Evolutionary conservation across 2,888 invertebrate species (phyloP).

Genomic region (Agonum fuliginosum): DNA sequence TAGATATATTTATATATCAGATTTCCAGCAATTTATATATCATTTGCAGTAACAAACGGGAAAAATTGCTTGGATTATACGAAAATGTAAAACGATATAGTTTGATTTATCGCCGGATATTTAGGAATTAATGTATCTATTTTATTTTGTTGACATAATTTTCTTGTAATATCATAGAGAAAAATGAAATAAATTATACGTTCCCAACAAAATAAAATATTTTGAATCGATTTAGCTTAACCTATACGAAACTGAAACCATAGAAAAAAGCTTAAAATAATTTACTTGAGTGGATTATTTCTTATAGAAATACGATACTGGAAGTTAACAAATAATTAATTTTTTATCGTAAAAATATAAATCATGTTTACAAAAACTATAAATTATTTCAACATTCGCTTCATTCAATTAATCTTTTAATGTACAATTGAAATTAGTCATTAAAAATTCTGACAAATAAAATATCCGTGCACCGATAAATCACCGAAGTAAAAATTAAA

Average conservation of each 20-base stretch:
- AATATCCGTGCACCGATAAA: constrained; percentile 25
- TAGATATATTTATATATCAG: constrained; percentile 3
- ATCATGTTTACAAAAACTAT: constrained; percentile 4
- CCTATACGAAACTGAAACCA: too few relatives aligned
- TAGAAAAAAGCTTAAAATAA: constrained; percentile 10
- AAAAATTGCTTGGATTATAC: neutral
- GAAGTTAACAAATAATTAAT: neutral
- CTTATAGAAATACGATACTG: constrained; percentile 26
- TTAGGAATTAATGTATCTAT: constrained; percentile 6
- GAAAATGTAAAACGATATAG: neutral
- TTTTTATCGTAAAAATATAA: constrained; percentile 11
- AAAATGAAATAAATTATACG: neutral
- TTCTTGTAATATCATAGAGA: too few relatives aligned
- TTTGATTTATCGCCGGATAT: neutral
- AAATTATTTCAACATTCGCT: constrained; percentile 11
- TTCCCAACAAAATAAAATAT: neutral
- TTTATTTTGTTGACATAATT: constrained; percentile 21
- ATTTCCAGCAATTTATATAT: constrained; percentile 16
- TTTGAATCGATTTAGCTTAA: neutral
- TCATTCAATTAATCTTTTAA: constrained; percentile 9
- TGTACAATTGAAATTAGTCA: constrained; percentile 26
- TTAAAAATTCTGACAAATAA: constrained; percentile 15
- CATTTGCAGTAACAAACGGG: neutral
- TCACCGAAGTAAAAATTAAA: constrained; percentile 21
- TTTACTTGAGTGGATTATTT: neutral